Evolutionary conservation across 2,797 vertebrate genomes (phyloP).

Genomic region (Spinus olivaceus): DNA sequence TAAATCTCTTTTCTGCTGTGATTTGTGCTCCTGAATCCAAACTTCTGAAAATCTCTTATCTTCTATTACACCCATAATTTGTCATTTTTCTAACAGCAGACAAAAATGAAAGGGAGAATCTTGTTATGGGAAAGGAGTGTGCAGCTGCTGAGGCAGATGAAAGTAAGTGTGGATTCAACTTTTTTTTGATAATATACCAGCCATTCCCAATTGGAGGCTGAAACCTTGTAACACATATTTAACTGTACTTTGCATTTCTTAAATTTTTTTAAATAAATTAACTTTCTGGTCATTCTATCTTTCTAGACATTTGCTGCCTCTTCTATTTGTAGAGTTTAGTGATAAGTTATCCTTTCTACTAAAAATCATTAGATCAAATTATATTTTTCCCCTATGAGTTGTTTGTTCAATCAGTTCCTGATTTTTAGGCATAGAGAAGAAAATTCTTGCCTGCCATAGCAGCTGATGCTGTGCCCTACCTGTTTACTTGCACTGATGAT

Average conservation of each 20-base stretch:
- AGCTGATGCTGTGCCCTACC: neutral
- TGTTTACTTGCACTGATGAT: neutral
- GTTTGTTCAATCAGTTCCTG: neutral
- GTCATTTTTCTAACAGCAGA: neutral
- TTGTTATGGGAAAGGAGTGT: neutral
- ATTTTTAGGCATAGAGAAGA: neutral
- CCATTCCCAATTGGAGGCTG: neutral
- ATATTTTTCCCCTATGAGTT: neutral
- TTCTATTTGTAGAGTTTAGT: neutral
- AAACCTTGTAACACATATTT: neutral
- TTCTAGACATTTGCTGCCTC: neutral
- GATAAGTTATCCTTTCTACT: neutral
- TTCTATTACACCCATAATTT: neutral
- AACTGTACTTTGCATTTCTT: neutral
- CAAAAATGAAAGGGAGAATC: neutral
- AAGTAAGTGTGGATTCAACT: neutral
- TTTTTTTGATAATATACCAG: neutral
- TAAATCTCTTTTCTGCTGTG: neutral
- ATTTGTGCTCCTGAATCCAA: neutral
- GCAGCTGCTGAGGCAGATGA: neutral
- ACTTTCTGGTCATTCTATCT: neutral
- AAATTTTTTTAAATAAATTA: neutral
- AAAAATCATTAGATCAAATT: neutral
- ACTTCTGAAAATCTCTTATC: neutral
- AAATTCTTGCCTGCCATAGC: neutral